Percentiles rank a stretch among this genome's conserved stretches.
phyloP scores from a whole-genome alignment of 2,113 vertebrate species.

The Lamprotornis superbus region DNA sequence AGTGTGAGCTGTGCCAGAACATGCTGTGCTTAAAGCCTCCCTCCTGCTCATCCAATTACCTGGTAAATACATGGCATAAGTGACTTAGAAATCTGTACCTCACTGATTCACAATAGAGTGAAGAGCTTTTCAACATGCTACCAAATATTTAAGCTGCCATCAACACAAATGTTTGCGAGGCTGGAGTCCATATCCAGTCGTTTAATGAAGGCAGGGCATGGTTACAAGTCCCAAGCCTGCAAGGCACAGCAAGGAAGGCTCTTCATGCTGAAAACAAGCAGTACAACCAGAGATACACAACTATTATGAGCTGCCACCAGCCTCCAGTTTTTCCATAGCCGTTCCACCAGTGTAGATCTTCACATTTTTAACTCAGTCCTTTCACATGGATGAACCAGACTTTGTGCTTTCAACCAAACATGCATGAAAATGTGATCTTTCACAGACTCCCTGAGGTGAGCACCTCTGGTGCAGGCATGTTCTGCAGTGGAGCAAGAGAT shows the following conservation, averaged over 20 bases:
- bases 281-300: neutral
- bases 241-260: neutral
- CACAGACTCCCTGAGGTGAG: neutral
- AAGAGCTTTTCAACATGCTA: neutral
- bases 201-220: neutral
- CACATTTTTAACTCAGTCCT: neutral
- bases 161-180: rapidly evolving
- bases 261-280: neutral
- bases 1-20: neutral
- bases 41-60: neutral
- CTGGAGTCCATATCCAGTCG: neutral
- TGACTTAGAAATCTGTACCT: neutral
- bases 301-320: neutral
- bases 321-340: neutral
- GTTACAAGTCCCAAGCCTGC: neutral
- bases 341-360: neutral
- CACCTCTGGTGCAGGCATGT: neutral
- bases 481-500: neutral
- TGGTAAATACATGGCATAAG: neutral
- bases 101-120: neutral
- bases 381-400: neutral
- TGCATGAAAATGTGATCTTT: neutral
- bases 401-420: neutral
- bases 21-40: neutral
- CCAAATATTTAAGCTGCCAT: neutral